Base-by-base conservation (phyloP, 2,797 vertebrate species). In the Cottoperca gobio region DNA sequence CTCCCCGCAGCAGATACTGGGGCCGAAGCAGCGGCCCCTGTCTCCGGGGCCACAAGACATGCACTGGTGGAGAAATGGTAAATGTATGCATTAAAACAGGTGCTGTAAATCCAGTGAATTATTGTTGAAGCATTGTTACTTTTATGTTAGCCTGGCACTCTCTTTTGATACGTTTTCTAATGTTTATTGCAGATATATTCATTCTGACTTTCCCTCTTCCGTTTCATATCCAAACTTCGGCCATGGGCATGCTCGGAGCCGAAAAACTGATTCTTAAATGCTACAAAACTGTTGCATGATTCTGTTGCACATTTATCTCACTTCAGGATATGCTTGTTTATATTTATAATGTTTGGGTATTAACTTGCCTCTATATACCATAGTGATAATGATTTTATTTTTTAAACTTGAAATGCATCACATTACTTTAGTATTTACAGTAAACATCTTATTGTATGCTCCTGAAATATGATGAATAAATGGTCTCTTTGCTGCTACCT, bases 1-100 rank as follows among this genome's bases (percentile, higher is more conserved):
- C 2, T 95, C 83, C 0, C 91, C 93, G 19, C 96, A 97, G 93
- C 96, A 97, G 81, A 96, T 96, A 53, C 83, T 89, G 64, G 96
- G 96, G 48, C 97, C 97, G 9, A 97, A 97, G 90, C 97, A 98
- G 80, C 83, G 95, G 0, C 96, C 96, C 82, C 93, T 90, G 82
- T 95, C 94, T 31, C 95, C 95, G 0, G 95, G 93, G 45, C 95
- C 95, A 21, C 96, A 97, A 1, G 94, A 86, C 88, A 96, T 90
- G 81, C 95, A 96, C 95, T 96, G 82, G 1, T 17, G 24, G 35
- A 73, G 58, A 53, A 68, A 11, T 8, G 2, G 9, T 65, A 70
- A 7, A 70, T 65, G 23, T 26, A 16, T 33, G 13, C 17, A 31
- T 58, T 54, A 42, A 31, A 33, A 33, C 33, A 61, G 5, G 1